Conservation (phyloP, 2,113 vertebrate genomes). For the Oncorhynchus mykiss region DNA sequence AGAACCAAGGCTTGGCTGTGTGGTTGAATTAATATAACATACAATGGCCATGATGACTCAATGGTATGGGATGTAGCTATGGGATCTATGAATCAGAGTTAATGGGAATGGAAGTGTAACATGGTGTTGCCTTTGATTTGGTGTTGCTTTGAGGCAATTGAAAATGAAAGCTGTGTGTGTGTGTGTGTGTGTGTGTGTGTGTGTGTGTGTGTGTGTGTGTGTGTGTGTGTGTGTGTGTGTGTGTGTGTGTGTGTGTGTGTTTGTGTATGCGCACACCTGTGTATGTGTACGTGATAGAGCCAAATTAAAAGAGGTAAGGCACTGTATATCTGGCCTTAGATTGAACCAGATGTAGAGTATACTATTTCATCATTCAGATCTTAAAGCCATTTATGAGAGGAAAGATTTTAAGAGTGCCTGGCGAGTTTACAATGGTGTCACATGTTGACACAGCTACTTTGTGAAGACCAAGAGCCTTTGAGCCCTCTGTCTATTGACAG, state of each 20-base stretch:
- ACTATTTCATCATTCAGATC: constrained; percentile 40
- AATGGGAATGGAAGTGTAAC: neutral
- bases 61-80: neutral
- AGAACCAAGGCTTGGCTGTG: neutral
- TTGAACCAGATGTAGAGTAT: constrained; percentile 40
- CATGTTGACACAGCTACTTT: constrained; percentile 56
- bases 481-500: constrained; percentile 36
- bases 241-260: too few species aligned
- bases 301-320: neutral
- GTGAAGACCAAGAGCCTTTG: constrained; percentile 40
- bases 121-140: neutral
- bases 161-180: too few species aligned
- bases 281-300: constrained; percentile 16
- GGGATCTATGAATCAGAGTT: neutral
- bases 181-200: neutral
- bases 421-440: constrained; percentile 51
- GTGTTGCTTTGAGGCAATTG: too few species aligned
- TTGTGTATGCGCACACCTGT: constrained; percentile 29
- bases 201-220: too few species aligned
- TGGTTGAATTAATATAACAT: neutral
- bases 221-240: neutral
- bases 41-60: neutral
- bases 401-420: constrained; percentile 45
- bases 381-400: constrained; percentile 54
- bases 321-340: constrained; percentile 29